Percentiles rank a stretch among this genome's conserved stretches.
Conservation (phyloP, 1,140 invertebrate genomes). For the Aphaenogaster rudis region DNA sequence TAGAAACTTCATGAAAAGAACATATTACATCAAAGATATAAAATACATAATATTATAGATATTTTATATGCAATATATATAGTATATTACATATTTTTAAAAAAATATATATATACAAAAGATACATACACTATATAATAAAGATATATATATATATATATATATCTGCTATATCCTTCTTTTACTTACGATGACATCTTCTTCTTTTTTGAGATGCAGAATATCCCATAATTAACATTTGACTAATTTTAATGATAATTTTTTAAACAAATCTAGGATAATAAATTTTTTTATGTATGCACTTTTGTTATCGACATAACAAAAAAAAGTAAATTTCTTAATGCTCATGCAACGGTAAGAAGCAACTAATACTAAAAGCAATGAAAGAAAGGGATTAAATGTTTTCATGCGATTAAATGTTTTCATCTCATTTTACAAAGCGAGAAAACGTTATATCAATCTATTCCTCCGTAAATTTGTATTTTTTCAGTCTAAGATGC, state of each 20-base stretch:
- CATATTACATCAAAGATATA: neutral
- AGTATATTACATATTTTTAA: neutral
- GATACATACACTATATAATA: neutral
- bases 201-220: neutral
- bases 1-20: neutral
- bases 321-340: neutral
- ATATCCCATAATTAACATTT: neutral
- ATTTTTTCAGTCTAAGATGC: neutral
- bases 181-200: neutral
- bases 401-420: constrained; percentile 16
- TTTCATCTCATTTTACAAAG: neutral
- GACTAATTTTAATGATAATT: neutral
- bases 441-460: constrained; percentile 21
- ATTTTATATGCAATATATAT: too few species aligned
- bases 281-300: neutral
- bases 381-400: neutral
- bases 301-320: neutral
- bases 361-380: neutral
- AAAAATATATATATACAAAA: neutral
- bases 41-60: neutral
- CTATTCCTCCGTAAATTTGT: neutral
- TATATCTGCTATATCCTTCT: neutral
- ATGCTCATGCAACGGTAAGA: constrained; percentile 34
- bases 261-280: neutral
- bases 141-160: constrained; percentile 24